phyloP scores from a whole-genome alignment of 2,113 vertebrate species.

The Actinemys pallida region DNA sequence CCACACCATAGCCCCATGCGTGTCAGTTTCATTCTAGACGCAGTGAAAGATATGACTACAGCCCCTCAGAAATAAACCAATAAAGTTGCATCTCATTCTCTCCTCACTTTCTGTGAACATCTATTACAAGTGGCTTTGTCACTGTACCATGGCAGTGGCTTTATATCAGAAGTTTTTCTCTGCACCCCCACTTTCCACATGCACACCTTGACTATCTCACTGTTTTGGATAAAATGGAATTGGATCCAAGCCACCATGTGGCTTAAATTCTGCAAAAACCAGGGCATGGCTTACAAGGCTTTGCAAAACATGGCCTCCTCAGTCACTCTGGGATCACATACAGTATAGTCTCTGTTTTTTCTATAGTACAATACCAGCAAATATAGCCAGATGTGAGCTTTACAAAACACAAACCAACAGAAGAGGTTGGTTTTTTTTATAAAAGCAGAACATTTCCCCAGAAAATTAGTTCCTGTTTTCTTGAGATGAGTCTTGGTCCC shows the following conservation, averaged over 20 bases:
- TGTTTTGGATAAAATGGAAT: background rate
- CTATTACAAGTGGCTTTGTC: background rate
- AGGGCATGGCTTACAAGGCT: background rate
- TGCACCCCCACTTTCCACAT: background rate
- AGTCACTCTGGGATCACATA: no score
- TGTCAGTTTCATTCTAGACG: background rate
- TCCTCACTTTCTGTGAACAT: background rate
- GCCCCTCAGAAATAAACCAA: background rate
- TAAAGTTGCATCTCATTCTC: background rate
- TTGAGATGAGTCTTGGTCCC: conserved; percentile 4
- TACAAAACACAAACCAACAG: background rate
- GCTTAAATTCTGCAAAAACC: conserved; percentile 6
- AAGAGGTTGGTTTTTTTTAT: background rate
- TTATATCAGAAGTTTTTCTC: background rate
- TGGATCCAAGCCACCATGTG: background rate
- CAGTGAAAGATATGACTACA: background rate
- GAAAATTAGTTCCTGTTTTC: background rate
- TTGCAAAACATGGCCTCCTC: background rate
- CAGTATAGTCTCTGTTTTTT: no score
- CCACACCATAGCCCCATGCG: background rate
- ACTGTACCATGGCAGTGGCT: background rate
- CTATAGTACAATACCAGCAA: background rate
- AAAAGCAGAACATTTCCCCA: background rate
- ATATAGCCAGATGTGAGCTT: background rate
- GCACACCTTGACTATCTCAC: conserved; percentile 8